A percentile compares a stretch with the other conserved stretches of the same genome.
phyloP scores from a whole-genome alignment of 2,113 vertebrate species.

The Thymallus thymallus region DNA sequence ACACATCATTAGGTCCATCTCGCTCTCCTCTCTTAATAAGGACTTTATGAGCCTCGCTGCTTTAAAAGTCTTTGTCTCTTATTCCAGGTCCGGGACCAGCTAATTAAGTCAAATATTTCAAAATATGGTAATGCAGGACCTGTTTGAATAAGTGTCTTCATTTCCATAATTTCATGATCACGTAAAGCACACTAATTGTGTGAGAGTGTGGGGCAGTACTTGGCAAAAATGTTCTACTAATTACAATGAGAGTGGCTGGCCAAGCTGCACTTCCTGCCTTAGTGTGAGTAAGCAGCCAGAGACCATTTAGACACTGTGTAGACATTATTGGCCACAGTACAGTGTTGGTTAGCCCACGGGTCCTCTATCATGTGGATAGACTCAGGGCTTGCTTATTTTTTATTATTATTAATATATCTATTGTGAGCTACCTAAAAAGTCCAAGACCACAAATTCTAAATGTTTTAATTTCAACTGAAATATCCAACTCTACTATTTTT shows the following conservation, averaged over 20 bases:
- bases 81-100: slow-evolving; percentile 44
- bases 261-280: slow-evolving; percentile 5
- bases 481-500: neutral
- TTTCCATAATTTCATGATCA: slow-evolving; percentile 96
- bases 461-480: neutral
- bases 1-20: slow-evolving; percentile 94
- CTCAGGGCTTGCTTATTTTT: slow-evolving; percentile 1
- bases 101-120: slow-evolving; percentile 97
- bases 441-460: neutral
- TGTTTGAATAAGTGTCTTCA: slow-evolving; percentile 91
- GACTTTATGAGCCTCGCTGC: slow-evolving; percentile 85
- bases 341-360: neutral
- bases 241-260: slow-evolving; percentile 84
- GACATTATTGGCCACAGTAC: neutral
- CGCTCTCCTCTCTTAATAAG: slow-evolving; percentile 88
- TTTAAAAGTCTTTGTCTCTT: slow-evolving; percentile 59
- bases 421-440: neutral
- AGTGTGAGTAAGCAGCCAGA: slow-evolving; percentile 18
- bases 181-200: slow-evolving; percentile 93
- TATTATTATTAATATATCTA: neutral
- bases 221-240: slow-evolving; percentile 85
- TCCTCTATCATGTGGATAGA: neutral
- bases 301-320: neutral
- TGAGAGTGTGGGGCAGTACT: slow-evolving; percentile 85
- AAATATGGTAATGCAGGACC: slow-evolving; percentile 93